Base-by-base conservation (phyloP, 1,140 invertebrate species). In the Sycobia sp. region DNA sequence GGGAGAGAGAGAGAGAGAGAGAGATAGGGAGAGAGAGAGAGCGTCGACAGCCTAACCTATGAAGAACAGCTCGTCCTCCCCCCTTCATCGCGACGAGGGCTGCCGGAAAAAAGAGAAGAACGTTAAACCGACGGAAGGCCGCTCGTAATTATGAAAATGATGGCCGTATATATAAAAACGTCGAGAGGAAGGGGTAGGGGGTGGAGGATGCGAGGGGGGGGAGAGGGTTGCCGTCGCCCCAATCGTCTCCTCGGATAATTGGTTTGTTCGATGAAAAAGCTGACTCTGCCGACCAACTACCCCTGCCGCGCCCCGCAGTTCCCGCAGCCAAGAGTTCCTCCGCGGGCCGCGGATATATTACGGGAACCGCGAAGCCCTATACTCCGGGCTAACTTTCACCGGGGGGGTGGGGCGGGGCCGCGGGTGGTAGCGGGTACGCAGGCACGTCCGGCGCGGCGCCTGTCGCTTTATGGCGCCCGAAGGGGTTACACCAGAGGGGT, bases 401-500 rank as follows among this genome's bases (percentile, higher is more conserved):
- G 38, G 14, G 13, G 5, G 27, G 29, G 22, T 13, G 56, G n/a
- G n/a, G 27, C 36, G 53, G 34, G n/a, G n/a, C n/a, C n/a, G n/a
- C n/a, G n/a, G n/a, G n/a, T n/a, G n/a, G n/a, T n/a, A n/a, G n/a
- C n/a, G n/a, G n/a, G n/a, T n/a, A n/a, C n/a, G n/a, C n/a, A n/a
- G n/a, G n/a, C n/a, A n/a, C n/a, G n/a, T n/a, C n/a, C n/a, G n/a
- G n/a, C n/a, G n/a, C n/a, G n/a, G n/a, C n/a, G n/a, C n/a, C n/a
- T 10, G 22, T 11, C 10, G 36, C 50, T 63, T 67, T 63, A 59
- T 46, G 58, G 59, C 29, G 20, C 32, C 32, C 47, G 56, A 67
- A 63, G 56, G 60, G 56, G n/a, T 59, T 53, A 62, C n/a, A n/a
- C n/a, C n/a, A n/a, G n/a, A n/a, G 46, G 56, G 51, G 51, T 36